A percentile compares a stretch with the other conserved stretches of the same genome.
Conservation (phyloP, 2,888 invertebrate species). For the Vannuccia rotundouncinata region DNA sequence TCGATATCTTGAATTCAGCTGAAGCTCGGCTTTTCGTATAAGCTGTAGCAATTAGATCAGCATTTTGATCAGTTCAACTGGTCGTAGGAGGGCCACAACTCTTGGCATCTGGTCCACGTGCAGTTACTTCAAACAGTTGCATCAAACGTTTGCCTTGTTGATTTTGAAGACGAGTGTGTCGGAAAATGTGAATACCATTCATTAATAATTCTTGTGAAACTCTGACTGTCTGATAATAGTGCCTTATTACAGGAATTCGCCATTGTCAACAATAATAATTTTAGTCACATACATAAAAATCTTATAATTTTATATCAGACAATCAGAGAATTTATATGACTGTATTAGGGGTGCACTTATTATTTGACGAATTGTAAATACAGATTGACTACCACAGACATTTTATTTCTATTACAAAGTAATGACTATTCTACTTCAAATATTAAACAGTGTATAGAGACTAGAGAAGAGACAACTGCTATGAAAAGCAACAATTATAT, state of each 20-base stretch:
- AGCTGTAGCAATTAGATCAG: background rate
- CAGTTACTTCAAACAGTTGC: background rate
- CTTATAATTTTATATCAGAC: background rate
- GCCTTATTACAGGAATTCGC: background rate
- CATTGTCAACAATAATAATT: background rate
- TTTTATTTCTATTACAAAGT: background rate
- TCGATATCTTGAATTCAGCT: background rate
- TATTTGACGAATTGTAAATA: background rate
- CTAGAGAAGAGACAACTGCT: too few species aligned
- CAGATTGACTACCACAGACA: background rate
- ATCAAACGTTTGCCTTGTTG: background rate
- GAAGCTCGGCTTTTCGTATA: background rate
- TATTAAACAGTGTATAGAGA: too few species aligned
- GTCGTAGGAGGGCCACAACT: background rate
- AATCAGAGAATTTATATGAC: background rate
- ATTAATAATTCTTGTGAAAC: background rate
- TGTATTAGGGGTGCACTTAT: background rate
- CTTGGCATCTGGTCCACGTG: background rate
- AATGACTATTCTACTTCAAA: background rate
- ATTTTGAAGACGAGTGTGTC: background rate
- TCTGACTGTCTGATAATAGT: background rate
- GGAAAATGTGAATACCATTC: background rate
- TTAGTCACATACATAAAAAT: background rate
- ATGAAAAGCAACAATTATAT: too few species aligned
- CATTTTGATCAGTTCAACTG: background rate